phyloP scores from a whole-genome alignment of 2,113 vertebrate genomes.

The Porphyrio hochstetteri region DNA sequence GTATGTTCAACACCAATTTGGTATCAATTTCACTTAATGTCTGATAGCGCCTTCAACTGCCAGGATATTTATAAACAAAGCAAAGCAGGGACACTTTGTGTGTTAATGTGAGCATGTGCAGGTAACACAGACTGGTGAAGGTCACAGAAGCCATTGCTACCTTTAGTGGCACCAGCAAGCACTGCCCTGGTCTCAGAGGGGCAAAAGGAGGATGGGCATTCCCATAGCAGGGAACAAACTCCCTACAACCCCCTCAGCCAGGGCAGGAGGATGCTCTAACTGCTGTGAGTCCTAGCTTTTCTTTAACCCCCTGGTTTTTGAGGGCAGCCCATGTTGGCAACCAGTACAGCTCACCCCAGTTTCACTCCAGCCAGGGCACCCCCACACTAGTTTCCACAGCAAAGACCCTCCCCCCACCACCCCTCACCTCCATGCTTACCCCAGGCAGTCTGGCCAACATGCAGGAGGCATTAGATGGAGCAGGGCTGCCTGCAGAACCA shows the following conservation, averaged over 20 bases:
- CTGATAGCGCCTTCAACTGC: background rate
- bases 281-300: background rate
- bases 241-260: background rate
- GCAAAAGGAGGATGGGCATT: too few relatives aligned
- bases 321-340: background rate
- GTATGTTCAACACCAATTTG: background rate
- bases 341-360: rapidly evolving
- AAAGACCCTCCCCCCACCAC: background rate
- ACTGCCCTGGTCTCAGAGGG: background rate
- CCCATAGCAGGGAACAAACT: background rate
- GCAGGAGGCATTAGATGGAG: rapidly evolving
- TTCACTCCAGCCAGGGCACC: background rate
- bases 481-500: rapidly evolving
- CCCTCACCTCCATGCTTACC: background rate
- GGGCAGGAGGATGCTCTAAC: background rate
- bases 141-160: background rate
- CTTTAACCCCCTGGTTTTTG: rapidly evolving
- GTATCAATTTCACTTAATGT: background rate
- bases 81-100: background rate
- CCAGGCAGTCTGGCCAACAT: background rate
- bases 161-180: background rate
- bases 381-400: background rate
- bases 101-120: rapidly evolving
- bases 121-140: background rate
- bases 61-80: background rate